A percentile compares a stretch with the other conserved stretches of the same genome.
Evolutionary conservation across 2,797 vertebrate species (phyloP).

Genomic region (Pteropus rufus): DNA sequence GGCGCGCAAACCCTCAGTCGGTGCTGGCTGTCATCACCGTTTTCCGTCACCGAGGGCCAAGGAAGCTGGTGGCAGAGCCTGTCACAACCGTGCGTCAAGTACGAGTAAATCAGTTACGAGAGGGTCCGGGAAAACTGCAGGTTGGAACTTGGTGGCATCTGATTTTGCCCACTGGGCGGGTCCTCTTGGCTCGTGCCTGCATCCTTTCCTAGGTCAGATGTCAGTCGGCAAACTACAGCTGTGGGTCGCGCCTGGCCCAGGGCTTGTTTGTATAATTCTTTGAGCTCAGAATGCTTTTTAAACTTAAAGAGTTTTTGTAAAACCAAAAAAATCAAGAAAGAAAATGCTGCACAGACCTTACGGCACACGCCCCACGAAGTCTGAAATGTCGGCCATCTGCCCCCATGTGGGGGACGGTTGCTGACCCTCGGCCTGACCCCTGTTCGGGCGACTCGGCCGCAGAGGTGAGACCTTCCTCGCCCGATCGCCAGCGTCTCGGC

Average conservation of each 20-base stretch:
- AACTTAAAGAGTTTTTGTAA: background rate
- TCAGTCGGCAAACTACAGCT: rapidly evolving
- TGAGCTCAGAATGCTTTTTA: background rate
- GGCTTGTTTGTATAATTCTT: no score
- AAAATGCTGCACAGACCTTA: rapidly evolving
- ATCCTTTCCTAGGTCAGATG: no score
- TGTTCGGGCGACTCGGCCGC: rapidly evolving
- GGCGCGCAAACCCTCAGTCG: rapidly evolving
- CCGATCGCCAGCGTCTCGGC: background rate
- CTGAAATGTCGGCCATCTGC: background rate
- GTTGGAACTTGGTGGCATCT: background rate
- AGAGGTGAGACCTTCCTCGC: rapidly evolving
- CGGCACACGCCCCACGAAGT: rapidly evolving
- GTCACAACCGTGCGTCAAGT: rapidly evolving
- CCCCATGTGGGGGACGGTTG: no score
- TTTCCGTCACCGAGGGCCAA: rapidly evolving
- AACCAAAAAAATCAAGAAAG: background rate
- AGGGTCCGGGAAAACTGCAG: rapidly evolving
- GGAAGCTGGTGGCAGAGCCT: background rate
- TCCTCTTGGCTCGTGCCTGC: rapidly evolving
- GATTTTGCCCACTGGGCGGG: rapidly evolving
- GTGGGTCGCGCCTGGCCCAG: rapidly evolving
- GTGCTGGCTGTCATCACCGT: rapidly evolving
- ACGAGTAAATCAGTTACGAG: rapidly evolving
- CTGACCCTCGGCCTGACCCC: background rate